Conservation (phyloP, 2,113 vertebrate genomes). For the Oreotrochilus melanogaster region DNA sequence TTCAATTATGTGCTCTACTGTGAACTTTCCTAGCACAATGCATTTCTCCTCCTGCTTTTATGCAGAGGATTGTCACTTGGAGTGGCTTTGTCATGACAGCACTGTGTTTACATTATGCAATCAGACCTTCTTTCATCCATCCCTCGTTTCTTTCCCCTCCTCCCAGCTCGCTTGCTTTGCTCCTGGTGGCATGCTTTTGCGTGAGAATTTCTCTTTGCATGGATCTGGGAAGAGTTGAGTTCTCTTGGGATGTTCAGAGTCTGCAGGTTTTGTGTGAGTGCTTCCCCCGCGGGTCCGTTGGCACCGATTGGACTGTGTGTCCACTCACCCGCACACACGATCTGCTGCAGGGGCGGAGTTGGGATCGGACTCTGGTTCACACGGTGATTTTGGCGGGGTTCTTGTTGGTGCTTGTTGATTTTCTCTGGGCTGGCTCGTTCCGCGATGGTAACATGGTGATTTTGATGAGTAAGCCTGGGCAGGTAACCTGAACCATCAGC, state of each 20-base stretch:
- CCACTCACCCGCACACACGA: slow-evolving; percentile 38
- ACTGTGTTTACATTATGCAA: slow-evolving; percentile 65
- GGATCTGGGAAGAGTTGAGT: slow-evolving; percentile 59
- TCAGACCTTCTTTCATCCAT: slow-evolving; percentile 63
- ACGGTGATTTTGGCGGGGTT: slow-evolving; percentile 69
- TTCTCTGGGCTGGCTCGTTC: slow-evolving; percentile 63
- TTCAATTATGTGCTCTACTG: slow-evolving; percentile 46
- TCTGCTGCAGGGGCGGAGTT: slow-evolving; percentile 60
- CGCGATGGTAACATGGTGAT: slow-evolving; percentile 30
- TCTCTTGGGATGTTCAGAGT: slow-evolving; percentile 56
- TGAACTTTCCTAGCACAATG: neutral
- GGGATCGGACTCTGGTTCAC: slow-evolving; percentile 59
- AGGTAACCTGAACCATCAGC: slow-evolving; percentile 48
- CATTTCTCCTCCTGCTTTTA: slow-evolving; percentile 10
- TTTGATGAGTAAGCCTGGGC: slow-evolving; percentile 45
- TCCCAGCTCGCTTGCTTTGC: slow-evolving; percentile 47
- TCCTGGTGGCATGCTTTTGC: slow-evolving; percentile 63
- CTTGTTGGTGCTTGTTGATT: slow-evolving; percentile 71
- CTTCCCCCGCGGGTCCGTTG: slow-evolving; percentile 44
- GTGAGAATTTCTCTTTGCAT: slow-evolving; percentile 72
- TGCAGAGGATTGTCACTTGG: neutral
- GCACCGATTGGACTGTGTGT: neutral
- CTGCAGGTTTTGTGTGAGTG: slow-evolving; percentile 66
- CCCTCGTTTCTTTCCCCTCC: slow-evolving; percentile 1
- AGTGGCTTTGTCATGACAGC: slow-evolving; percentile 69